phyloP scores from a whole-genome alignment of 2,888 invertebrate species.

The Xanthorhoe spadicearia region DNA sequence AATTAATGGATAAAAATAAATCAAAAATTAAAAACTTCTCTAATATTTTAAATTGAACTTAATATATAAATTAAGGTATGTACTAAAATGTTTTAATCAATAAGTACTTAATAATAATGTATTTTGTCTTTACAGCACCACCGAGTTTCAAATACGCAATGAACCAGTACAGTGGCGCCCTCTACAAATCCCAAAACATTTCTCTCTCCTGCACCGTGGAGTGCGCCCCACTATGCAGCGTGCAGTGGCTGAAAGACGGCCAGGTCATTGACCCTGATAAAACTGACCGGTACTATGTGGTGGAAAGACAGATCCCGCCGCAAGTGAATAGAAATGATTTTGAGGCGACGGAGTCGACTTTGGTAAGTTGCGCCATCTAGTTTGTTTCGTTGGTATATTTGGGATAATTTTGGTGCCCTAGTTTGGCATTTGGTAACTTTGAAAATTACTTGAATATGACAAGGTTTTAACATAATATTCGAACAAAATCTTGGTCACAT shows the following conservation, averaged over 20 bases:
- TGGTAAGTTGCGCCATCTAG: slow-evolving; percentile 70
- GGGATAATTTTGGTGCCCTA: too few species aligned
- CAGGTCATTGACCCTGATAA: slow-evolving; percentile 86
- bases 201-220: slow-evolving; percentile 94
- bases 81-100: too few species aligned
- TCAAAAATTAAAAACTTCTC: too few species aligned
- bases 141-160: slow-evolving; percentile 94
- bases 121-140: slow-evolving; percentile 86
- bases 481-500: too few species aligned
- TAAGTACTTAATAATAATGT: too few species aligned
- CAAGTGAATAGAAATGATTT: slow-evolving; percentile 93
- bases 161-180: slow-evolving; percentile 91
- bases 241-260: slow-evolving; percentile 93
- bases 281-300: slow-evolving; percentile 87
- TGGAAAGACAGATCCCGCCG: slow-evolving; percentile 87
- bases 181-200: slow-evolving; percentile 90
- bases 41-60: too few species aligned
- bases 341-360: slow-evolving; percentile 93
- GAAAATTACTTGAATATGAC: too few species aligned
- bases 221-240: slow-evolving; percentile 93
- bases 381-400: background rate
- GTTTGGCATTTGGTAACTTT: too few species aligned
- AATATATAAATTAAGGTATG: too few species aligned
- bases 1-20: too few species aligned
- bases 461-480: too few species aligned